Evolutionary conservation across 2,888 invertebrate genomes (phyloP), one percentile per base, ranked within the genome.

Genomic region (Melieria omissa): DNA sequence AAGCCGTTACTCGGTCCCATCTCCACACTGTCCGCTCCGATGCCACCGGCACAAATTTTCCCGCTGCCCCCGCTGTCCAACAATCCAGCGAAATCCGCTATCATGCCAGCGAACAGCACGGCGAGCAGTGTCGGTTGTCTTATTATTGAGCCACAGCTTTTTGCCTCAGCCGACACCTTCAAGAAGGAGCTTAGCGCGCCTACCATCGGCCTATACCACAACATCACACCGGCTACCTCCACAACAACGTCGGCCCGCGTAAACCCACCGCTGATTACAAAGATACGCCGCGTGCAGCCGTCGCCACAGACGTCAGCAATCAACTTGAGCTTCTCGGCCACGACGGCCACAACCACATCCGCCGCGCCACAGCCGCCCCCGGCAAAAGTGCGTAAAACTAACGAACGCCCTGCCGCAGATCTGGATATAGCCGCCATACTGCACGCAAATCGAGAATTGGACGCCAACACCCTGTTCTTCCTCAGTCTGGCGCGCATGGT

Each of bases 391-490:
- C 76, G 42, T 63, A 74, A 8, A 58, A 75, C 80, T 10, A 75
- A 76, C 55, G 83, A 83, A 71, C 61, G 68, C 67, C 80, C 75
- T 52, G 76, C 77, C 46, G 72, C 76, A 42, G 86, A 86, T 4
- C 78, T 84, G 72, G 86, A 85, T 70, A 83, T 86, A 12, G 78
- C 80, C 4, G 83, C 85, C 0, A 82, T 86, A 68, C 74, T 84
- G 44, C 85, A 85, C 63, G 85, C 86, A 2, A 86, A 86, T 74
- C 81, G 84, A 10, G 86, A 86, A n/a, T 76, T 86, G 41, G 86
- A 86, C 69, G 83, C 86, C 10, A 86, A 85, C 45, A 86, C 85
- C 4, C 76, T 86, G 29, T 86, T 86, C 75, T 86, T 86, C 47
- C 70, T 86, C 10, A 86, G 86, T 70, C 65, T 86, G 66, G 85